Conservation (phyloP, 1,140 invertebrate genomes). For the Drosophila repletoides region DNA sequence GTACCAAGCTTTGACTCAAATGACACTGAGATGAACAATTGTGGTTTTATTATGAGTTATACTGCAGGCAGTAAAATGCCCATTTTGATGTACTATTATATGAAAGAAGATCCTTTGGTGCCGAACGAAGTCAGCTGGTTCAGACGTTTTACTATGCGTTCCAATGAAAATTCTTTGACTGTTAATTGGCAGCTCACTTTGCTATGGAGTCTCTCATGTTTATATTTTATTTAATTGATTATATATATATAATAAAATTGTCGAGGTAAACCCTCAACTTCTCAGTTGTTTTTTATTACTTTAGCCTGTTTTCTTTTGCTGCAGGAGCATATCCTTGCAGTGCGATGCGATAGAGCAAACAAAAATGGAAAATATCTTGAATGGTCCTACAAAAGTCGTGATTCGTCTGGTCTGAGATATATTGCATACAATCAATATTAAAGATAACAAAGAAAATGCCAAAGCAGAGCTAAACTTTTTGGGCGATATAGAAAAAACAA, state of each 20-base stretch:
- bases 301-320: neutral
- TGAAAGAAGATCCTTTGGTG: constrained; percentile 1
- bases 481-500: constrained; percentile 37
- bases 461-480: constrained; percentile 27
- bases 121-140: constrained; percentile 17
- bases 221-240: neutral
- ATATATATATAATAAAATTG: neutral
- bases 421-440: constrained; percentile 55
- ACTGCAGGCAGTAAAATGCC: neutral
- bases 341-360: neutral
- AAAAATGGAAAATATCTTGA: neutral
- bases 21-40: neutral
- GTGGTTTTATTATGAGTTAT: constrained; percentile 41
- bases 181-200: neutral
- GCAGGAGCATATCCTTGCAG: neutral
- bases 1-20: neutral
- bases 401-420: constrained; percentile 38
- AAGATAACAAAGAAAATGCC: constrained; percentile 46
- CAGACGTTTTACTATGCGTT: too few relatives aligned
- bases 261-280: too few relatives aligned
- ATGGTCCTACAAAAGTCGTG: neutral
- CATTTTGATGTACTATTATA: constrained; percentile 20
- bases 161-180: neutral
- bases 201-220: neutral
- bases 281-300: neutral